Evolutionary conservation across 1,140 invertebrate species (phyloP).

Genomic region (Cydia amplana): DNA sequence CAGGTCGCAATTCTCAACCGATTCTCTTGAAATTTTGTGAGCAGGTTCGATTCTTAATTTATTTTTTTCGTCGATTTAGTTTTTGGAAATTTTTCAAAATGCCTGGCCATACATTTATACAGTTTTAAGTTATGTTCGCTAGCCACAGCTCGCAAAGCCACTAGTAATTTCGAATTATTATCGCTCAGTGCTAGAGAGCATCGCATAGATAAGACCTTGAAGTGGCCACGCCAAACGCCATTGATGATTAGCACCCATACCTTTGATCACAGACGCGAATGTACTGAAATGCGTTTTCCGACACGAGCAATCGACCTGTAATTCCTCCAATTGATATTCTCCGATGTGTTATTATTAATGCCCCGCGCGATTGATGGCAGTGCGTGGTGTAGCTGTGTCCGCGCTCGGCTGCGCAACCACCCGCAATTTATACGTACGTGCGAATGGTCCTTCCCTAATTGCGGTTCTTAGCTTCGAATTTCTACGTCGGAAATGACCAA

Average conservation of each 20-base stretch:
- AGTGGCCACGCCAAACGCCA: background rate
- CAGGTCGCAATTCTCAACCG: too few species aligned
- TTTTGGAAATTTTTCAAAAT: too few species aligned
- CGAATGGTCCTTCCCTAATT: constrained; percentile 35
- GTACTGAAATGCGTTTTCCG: constrained; percentile 28
- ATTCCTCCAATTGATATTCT: constrained; percentile 35
- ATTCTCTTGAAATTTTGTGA: too few species aligned
- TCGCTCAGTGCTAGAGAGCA: too few species aligned
- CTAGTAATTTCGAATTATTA: too few species aligned
- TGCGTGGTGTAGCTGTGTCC: constrained; percentile 47
- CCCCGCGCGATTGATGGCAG: constrained; percentile 12
- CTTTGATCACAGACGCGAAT: constrained; percentile 2
- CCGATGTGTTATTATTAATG: constrained; percentile 33
- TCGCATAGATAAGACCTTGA: background rate
- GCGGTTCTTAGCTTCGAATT: constrained; percentile 37
- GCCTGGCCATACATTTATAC: too few species aligned
- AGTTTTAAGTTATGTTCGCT: too few species aligned
- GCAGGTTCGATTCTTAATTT: too few species aligned
- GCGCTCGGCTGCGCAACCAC: constrained; percentile 42
- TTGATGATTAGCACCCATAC: background rate
- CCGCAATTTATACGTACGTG: constrained; percentile 74
- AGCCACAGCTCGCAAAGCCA: too few species aligned
- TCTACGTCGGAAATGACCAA: constrained; percentile 48
- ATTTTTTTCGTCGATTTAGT: too few species aligned
- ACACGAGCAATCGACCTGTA: constrained; percentile 18